Conservation (phyloP, 2,888 invertebrate genomes). For the Drosophila stalkeri region DNA sequence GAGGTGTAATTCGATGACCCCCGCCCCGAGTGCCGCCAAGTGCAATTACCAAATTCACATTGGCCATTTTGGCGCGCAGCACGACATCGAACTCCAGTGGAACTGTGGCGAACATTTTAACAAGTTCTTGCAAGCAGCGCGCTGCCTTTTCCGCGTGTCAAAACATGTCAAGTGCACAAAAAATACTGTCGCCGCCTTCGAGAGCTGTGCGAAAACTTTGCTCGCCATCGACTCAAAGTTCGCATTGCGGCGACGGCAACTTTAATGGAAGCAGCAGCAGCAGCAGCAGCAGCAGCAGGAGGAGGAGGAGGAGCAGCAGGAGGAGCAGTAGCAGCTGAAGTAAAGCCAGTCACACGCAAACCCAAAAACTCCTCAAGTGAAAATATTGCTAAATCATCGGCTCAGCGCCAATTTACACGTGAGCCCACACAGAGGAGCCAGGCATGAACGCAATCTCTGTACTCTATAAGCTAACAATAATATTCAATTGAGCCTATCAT, state of each 20-base stretch:
- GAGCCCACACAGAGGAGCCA: neutral
- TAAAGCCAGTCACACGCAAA: slow-evolving; percentile 58
- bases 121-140: slow-evolving; percentile 37
- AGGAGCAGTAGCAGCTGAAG: neutral
- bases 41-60: slow-evolving; percentile 65
- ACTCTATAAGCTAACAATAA: neutral
- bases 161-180: slow-evolving; percentile 78
- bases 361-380: slow-evolving; percentile 51
- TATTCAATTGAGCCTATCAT: neutral
- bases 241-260: slow-evolving; percentile 69
- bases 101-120: slow-evolving; percentile 57
- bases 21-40: slow-evolving; percentile 3
- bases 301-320: neutral
- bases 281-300: slow-evolving; percentile 5
- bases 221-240: slow-evolving; percentile 48
- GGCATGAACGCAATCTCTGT: neutral
- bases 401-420: slow-evolving; percentile 45
- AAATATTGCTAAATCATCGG: slow-evolving; percentile 63
- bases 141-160: slow-evolving; percentile 64
- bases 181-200: slow-evolving; percentile 74
- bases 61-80: slow-evolving; percentile 73
- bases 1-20: slow-evolving; percentile 26
- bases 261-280: slow-evolving; percentile 23
- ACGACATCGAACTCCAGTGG: slow-evolving; percentile 71
- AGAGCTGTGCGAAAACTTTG: slow-evolving; percentile 68